phyloP scores from a whole-genome alignment of 2,797 vertebrate species.

The Iguana delicatissima region DNA sequence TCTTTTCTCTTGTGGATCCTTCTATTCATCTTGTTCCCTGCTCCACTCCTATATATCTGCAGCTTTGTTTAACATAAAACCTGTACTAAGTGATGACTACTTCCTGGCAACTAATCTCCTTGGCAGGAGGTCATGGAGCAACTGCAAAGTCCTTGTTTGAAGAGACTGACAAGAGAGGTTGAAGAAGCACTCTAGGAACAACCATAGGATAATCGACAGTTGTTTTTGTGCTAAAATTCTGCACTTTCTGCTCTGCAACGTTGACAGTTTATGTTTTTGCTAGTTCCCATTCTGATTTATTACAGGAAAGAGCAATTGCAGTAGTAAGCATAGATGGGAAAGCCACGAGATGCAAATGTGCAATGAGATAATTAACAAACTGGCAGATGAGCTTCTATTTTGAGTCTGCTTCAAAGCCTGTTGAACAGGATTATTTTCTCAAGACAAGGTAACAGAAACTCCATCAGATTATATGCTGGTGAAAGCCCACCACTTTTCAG shows the following conservation, averaged over 20 bases:
- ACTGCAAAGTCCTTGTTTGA: slow-evolving; percentile 38
- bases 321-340: slow-evolving; percentile 45
- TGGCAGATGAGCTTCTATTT: slow-evolving; percentile 56
- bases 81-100: background rate
- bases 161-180: slow-evolving; percentile 2
- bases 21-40: background rate
- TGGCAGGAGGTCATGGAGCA: slow-evolving; percentile 14
- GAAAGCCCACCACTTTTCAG: background rate
- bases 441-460: slow-evolving; percentile 16
- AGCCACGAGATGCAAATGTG: slow-evolving; percentile 56
- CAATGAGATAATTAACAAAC: slow-evolving; percentile 54
- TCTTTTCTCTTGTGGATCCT: background rate
- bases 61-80: slow-evolving; percentile 16
- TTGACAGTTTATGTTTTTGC: slow-evolving; percentile 26
- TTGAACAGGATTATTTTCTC: slow-evolving; percentile 63
- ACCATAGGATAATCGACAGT: slow-evolving; percentile 35
- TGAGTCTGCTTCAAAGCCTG: slow-evolving; percentile 9
- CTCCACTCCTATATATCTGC: background rate
- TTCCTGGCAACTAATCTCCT: slow-evolving; percentile 3
- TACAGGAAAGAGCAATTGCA: slow-evolving; percentile 51
- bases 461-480: slow-evolving; percentile 43
- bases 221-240: background rate
- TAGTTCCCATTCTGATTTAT: slow-evolving; percentile 46
- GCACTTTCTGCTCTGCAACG: slow-evolving; percentile 40
- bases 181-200: slow-evolving; percentile 49